A percentile compares a stretch with the other conserved stretches of the same genome.
Conservation (phyloP, 2,888 invertebrate genomes). For the Odontocolon sp. region DNA sequence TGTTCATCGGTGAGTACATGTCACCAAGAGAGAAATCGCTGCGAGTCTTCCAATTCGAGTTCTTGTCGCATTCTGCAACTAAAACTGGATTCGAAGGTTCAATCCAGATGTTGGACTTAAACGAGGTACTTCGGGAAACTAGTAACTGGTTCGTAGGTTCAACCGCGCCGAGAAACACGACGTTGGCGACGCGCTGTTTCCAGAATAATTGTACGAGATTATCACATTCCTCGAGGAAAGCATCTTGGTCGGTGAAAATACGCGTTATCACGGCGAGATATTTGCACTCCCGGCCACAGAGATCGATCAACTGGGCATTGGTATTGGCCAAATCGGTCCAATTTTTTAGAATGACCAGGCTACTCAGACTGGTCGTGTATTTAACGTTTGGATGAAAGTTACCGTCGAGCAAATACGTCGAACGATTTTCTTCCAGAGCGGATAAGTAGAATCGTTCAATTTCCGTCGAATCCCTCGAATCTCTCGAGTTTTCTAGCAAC, state of each 20-base stretch:
- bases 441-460: conserved; percentile 41
- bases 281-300: conserved; percentile 65
- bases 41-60: conserved; percentile 31
- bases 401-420: conserved; percentile 50
- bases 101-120: conserved; percentile 42
- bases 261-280: conserved; percentile 61
- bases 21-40: background rate
- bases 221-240: conserved; percentile 63
- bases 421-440: conserved; percentile 40
- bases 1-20: conserved; percentile 23
- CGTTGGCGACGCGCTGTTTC: conserved; percentile 57
- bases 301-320: conserved; percentile 37
- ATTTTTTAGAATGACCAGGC: conserved; percentile 63
- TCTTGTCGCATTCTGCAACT: conserved; percentile 59
- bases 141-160: too few relatives aligned
- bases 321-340: conserved; percentile 45
- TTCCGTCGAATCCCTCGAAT: background rate
- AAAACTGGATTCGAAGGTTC: conserved; percentile 61
- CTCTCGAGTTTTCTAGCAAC: conserved; percentile 21
- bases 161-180: conserved; percentile 62
- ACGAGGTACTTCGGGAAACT: conserved; percentile 62
- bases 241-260: conserved; percentile 51
- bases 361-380: conserved; percentile 25
- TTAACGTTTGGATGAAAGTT: background rate
- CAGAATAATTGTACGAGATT: conserved; percentile 60